Conservation (phyloP, 2,797 vertebrate genomes). For the Hyperoplus immaculatus region DNA sequence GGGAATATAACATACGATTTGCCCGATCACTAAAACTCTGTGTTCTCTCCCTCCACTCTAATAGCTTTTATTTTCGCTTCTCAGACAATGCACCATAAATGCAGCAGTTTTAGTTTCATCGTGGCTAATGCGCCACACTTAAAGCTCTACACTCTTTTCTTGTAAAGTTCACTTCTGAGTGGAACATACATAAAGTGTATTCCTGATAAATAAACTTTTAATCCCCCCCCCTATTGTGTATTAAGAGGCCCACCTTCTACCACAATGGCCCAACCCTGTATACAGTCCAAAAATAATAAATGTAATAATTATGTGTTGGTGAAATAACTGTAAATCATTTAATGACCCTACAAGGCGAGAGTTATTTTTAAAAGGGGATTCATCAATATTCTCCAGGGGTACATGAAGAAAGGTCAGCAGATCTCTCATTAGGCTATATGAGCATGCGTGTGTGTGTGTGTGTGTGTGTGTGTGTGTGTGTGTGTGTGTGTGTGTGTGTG, state of each 20-base stretch:
- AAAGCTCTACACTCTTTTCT: constrained; percentile 49
- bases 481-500: constrained; percentile 42
- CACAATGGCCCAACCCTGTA: constrained; percentile 58
- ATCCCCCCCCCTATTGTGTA: constrained; percentile 48
- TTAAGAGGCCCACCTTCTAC: constrained; percentile 64
- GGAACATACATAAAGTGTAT: constrained; percentile 32
- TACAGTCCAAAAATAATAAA: constrained; percentile 80
- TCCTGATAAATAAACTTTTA: constrained; percentile 59
- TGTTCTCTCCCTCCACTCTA: constrained; percentile 1
- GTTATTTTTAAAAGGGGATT: constrained; percentile 87
- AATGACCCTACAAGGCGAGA: constrained; percentile 84
- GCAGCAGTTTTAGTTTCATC: constrained; percentile 38
- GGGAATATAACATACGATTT: constrained; percentile 30
- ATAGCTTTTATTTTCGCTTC: constrained; percentile 23
- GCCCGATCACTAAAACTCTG: constrained; percentile 15
- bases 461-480: constrained; percentile 42
- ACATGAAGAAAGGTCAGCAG: constrained; percentile 83
- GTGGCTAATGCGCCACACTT: constrained; percentile 17
- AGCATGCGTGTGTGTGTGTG: constrained; percentile 56
- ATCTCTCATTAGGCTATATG: constrained; percentile 81
- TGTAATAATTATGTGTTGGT: constrained; percentile 83
- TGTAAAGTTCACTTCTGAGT: constrained; percentile 41
- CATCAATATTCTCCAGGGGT: constrained; percentile 87
- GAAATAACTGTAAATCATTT: constrained; percentile 87
- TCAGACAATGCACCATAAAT: constrained; percentile 21